phyloP scores from a whole-genome alignment of 92 coral and sea anemone genomes.

The Montipora capitata region DNA sequence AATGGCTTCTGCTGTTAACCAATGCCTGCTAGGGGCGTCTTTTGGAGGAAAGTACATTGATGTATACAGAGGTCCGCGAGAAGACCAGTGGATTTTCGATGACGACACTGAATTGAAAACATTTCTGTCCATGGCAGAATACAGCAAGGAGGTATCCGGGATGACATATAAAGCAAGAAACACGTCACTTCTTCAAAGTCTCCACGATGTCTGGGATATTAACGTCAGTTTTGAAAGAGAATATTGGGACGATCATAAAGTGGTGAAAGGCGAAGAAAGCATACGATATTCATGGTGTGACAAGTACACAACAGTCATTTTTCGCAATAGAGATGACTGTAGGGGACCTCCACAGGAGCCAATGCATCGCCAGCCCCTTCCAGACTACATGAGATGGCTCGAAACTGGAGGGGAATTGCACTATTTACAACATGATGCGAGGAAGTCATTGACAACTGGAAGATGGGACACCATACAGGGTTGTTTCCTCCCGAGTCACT shows the following conservation, averaged over 20 bases:
- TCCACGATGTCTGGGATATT: slow-evolving; percentile 65
- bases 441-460: slow-evolving; percentile 8
- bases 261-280: slow-evolving; percentile 28
- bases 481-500: slow-evolving; percentile 54
- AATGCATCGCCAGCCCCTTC: slow-evolving; percentile 48
- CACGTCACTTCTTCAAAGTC: slow-evolving; percentile 19
- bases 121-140: slow-evolving; percentile 66
- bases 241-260: slow-evolving; percentile 44
- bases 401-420: slow-evolving; percentile 56
- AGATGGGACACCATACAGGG: slow-evolving; percentile 24
- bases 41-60: slow-evolving; percentile 65
- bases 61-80: slow-evolving; percentile 48
- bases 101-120: slow-evolving; percentile 54
- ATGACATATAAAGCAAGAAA: slow-evolving; percentile 37
- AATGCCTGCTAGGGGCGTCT: slow-evolving; percentile 38
- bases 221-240: slow-evolving; percentile 27
- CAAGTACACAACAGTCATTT: slow-evolving; percentile 51
- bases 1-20: slow-evolving; percentile 62
- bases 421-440: slow-evolving; percentile 51
- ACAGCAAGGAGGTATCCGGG: slow-evolving; percentile 42
- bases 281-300: slow-evolving; percentile 48
- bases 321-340: slow-evolving; percentile 17
- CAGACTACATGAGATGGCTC: slow-evolving; percentile 68
- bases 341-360: neutral
- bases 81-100: slow-evolving; percentile 55